Evolutionary conservation across 2,113 vertebrate species (phyloP).

Genomic region (Enhydra lutris): DNA sequence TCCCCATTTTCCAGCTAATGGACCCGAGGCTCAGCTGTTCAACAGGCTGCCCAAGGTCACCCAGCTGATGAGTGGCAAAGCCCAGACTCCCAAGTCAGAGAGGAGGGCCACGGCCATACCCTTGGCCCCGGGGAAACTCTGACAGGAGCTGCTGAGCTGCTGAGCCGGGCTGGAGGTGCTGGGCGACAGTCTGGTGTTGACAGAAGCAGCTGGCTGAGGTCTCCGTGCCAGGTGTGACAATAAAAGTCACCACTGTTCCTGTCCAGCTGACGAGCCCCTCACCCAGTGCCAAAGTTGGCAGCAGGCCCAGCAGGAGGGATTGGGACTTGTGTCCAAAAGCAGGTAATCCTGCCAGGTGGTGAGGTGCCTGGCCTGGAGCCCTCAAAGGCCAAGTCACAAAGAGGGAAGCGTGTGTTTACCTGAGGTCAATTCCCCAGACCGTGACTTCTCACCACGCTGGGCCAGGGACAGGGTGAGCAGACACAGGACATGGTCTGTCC

Average conservation of each 20-base stretch:
- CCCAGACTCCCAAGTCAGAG: not conserved
- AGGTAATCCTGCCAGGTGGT: not conserved
- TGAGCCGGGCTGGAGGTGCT: not conserved
- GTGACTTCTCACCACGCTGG: fast-evolving
- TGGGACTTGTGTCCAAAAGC: not conserved
- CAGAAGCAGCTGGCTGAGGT: not conserved
- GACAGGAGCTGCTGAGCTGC: not conserved
- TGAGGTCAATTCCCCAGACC: too few relatives aligned
- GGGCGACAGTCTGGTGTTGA: not conserved
- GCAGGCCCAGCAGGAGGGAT: not conserved
- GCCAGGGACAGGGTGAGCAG: not conserved
- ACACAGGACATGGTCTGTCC: not conserved
- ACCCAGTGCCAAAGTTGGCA: not conserved
- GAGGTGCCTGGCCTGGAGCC: not conserved
- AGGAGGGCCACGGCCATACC: not conserved
- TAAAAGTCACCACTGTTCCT: not conserved
- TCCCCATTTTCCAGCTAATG: not conserved
- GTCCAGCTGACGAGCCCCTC: not conserved
- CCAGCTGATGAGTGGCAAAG: too few relatives aligned
- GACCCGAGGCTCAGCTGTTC: not conserved
- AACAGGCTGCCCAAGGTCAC: not conserved
- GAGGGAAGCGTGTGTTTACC: not conserved
- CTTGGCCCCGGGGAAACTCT: not conserved
- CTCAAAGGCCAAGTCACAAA: not conserved
- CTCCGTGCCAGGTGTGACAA: not conserved